A percentile compares a stretch with the other conserved stretches of the same genome.
These are phyloP conservation scores for Spodoptera littoralis DNA, from an alignment of 2,888 invertebrate species.

Conservation along the genomic window DNA sequence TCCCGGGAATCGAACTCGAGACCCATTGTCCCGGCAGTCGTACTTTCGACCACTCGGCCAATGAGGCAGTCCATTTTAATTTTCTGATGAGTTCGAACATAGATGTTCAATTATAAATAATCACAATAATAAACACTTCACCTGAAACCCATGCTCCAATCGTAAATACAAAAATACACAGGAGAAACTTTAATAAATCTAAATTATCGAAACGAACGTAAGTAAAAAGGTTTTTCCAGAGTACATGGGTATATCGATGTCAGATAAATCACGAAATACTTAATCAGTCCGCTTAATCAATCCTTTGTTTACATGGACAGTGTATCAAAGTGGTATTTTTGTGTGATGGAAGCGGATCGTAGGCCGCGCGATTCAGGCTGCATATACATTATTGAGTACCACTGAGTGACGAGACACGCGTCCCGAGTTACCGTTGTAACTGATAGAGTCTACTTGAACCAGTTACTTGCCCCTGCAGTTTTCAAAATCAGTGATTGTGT, in stretches of 20 bases:
- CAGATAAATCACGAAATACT: background rate
- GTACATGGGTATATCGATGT: no score
- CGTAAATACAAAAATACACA: no score
- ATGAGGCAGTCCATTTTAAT: background rate
- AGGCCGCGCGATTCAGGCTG: slow-evolving; percentile 64
- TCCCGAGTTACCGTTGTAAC: slow-evolving; percentile 27
- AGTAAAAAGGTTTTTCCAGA: background rate
- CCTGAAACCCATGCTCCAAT: no score
- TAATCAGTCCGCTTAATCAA: slow-evolving; percentile 36
- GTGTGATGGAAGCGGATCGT: slow-evolving; percentile 69
- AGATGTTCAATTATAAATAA: no score
- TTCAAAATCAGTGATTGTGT: background rate
- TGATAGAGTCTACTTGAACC: slow-evolving; percentile 12
- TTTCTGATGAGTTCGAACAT: no score
- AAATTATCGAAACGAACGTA: no score
- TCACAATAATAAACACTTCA: no score
- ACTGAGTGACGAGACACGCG: slow-evolving; percentile 85
- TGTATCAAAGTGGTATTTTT: slow-evolving; percentile 46
- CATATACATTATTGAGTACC: slow-evolving; percentile 86
- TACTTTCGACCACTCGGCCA: no score
- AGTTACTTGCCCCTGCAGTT: slow-evolving; percentile 7
- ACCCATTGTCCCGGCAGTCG: no score
- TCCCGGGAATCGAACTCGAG: no score
- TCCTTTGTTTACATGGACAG: slow-evolving; percentile 32
- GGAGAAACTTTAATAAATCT: no score